Base-by-base conservation (phyloP, 2,797 vertebrate genomes). In the Harpagifer antarcticus region DNA sequence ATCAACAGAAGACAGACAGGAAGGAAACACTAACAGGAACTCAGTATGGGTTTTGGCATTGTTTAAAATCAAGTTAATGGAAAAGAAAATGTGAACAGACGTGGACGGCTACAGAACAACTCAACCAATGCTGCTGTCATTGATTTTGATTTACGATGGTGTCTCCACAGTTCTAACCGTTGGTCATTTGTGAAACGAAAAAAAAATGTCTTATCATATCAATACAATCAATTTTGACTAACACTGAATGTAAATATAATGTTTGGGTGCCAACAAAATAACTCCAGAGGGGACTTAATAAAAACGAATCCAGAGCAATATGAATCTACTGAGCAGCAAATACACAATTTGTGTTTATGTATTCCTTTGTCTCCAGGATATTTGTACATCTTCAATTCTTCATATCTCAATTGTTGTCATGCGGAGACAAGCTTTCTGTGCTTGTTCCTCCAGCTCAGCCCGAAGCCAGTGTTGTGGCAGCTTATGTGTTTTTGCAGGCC, bases 401-500 rank as follows among this genome's bases (percentile, higher is more conserved):
- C 15, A n/a, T 40, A 58, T 78, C 53, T 43, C 6, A 1, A 5
- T n/a, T 16, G 52, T 52, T 40, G 52, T 65, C 43, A 49, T 42
- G 59, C 31, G 40, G 53, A 58, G 42, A 42, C 33, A 27, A 63
- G 43, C 37, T 47, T 44, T 10, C 3, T 8, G 43, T n/a, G 44
- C 33, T 31, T 17, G 47, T 3, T 66, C 55, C 70, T 72, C 10
- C 53, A 57, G 65, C 19, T n/a, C 58, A 27, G 78, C 68, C 58
- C 31, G 44, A 53, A 54, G 68, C 60, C 43, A 45, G 20, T 67
- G 71, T 23, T 68, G 47, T 59, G 2, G 20, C 19, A 49, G 54
- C 48, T 23, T 68, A 54, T 59, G 57, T 69, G 71, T 61, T 72
- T 59, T 66, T 74, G 74, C 62, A 67, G 64, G 49, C 45, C 27